A percentile compares a stretch with the other conserved stretches of the same genome.
Conservation (phyloP, 2,113 vertebrate genomes). For the Heterochromis multidens region DNA sequence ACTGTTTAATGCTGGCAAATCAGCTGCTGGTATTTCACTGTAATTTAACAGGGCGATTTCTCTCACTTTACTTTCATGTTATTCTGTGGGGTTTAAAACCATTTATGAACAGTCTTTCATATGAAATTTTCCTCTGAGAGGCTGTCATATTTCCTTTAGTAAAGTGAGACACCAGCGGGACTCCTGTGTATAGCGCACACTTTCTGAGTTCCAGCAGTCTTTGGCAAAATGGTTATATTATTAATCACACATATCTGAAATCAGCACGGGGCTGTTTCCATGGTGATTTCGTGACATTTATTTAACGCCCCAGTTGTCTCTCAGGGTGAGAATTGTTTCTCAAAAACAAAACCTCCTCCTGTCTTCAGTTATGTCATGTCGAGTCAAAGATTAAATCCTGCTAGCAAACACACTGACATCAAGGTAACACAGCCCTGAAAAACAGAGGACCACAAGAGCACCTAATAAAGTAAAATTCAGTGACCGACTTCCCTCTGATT, state of each 20-base stretch:
- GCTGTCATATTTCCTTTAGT: not conserved
- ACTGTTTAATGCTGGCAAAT: not conserved
- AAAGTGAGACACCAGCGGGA: not conserved
- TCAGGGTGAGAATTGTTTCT: constrained; percentile 6
- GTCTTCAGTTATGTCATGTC: not conserved
- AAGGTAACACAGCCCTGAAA: not conserved
- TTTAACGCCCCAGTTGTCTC: not conserved
- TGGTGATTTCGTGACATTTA: constrained; percentile 30
- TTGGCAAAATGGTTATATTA: not conserved
- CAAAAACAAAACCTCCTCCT: not conserved
- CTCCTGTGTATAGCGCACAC: not conserved
- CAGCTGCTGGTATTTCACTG: not conserved
- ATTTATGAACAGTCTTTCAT: not conserved
- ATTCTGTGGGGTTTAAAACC: not conserved
- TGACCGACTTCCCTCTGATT: constrained; percentile 25
- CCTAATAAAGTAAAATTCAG: not conserved
- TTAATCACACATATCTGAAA: constrained; percentile 10
- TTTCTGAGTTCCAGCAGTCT: not conserved
- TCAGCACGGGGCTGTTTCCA: constrained; percentile 10
- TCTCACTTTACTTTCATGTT: not conserved
- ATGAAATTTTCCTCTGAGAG: not conserved
- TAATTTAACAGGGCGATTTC: not conserved
- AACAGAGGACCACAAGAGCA: not conserved
- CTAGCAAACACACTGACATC: not conserved
- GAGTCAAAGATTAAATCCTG: constrained; percentile 1